These are phyloP conservation scores for Lissonota sp. DNA, from an alignment of 2,888 invertebrate species.

Conservation along the genomic window DNA sequence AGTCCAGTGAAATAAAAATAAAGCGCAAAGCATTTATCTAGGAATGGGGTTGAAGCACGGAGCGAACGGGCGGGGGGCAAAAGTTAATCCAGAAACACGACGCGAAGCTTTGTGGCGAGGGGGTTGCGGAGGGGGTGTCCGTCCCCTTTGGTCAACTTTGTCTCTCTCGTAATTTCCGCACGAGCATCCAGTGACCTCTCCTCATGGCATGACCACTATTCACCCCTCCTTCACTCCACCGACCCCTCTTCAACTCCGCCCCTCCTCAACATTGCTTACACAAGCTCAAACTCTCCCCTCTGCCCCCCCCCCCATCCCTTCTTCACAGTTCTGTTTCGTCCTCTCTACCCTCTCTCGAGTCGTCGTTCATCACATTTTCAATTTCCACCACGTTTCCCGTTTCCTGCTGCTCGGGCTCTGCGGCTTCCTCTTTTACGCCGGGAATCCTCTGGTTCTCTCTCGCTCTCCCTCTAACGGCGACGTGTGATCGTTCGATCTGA, in stretches of 20 bases:
- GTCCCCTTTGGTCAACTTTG: constrained; percentile 38
- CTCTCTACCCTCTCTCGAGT: constrained; percentile 63
- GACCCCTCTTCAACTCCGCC: constrained; percentile 16
- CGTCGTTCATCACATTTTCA: constrained; percentile 82
- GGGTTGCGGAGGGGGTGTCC: background rate
- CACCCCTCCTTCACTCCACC: constrained; percentile 9
- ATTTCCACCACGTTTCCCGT: constrained; percentile 84
- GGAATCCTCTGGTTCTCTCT: background rate
- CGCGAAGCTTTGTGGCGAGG: constrained; percentile 21
- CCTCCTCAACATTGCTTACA: constrained; percentile 67
- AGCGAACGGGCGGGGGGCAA: constrained; percentile 23
- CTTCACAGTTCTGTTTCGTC: constrained; percentile 72
- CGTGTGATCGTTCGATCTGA: constrained; percentile 34
- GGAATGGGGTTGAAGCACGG: background rate
- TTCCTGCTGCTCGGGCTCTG: constrained; percentile 75
- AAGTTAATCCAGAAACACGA: constrained; percentile 59
- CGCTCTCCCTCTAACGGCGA: constrained; percentile 1
- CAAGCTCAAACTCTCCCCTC: constrained; percentile 56
- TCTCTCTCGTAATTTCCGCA: constrained; percentile 67
- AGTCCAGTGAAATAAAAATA: constrained; percentile 39
- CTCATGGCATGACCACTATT: constrained; percentile 33
- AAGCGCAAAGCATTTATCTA: constrained; percentile 45
- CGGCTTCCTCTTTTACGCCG: constrained; percentile 56
- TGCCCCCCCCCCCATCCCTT: constrained; percentile 79
- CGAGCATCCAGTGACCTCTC: constrained; percentile 31